phyloP scores from a whole-genome alignment of 2,797 vertebrate genomes.

The Scomberomorus guttatus region DNA sequence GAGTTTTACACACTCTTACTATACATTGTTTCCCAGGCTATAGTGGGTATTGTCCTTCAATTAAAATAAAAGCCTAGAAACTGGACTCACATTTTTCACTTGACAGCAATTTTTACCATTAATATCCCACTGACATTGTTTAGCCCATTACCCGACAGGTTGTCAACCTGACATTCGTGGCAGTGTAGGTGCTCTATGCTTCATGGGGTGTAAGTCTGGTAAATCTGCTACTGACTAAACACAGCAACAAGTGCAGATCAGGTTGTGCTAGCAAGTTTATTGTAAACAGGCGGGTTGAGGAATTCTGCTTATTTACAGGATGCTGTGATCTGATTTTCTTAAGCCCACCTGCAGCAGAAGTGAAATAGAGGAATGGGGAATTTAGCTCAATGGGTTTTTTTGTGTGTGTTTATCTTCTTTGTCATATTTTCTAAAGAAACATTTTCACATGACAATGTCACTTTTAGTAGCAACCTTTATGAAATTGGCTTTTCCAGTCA shows the following conservation, averaged over 20 bases:
- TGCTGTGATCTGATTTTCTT: slow-evolving; percentile 55
- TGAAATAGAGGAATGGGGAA: slow-evolving; percentile 1
- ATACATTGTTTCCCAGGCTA: not conserved
- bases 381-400: not conserved
- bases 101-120: slow-evolving; percentile 33
- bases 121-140: slow-evolving; percentile 18
- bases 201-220: slow-evolving; percentile 50
- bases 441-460: not conserved
- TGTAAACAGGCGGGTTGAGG: slow-evolving; percentile 55
- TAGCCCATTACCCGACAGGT: slow-evolving; percentile 19
- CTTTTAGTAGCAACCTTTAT: slow-evolving; percentile 15
- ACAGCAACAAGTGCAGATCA: slow-evolving; percentile 56
- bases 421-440: slow-evolving; percentile 21
- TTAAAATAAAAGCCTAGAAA: not conserved
- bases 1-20: not conserved
- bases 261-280: slow-evolving; percentile 49
- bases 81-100: not conserved
- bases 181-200: slow-evolving; percentile 8
- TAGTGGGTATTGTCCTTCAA: not conserved
- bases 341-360: slow-evolving; percentile 38
- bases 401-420: slow-evolving; percentile 26
- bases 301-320: slow-evolving; percentile 59
- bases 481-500: slow-evolving; percentile 21
- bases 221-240: slow-evolving; percentile 47
- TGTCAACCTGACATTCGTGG: slow-evolving; percentile 41